These are phyloP conservation scores for Nephrotoma guestfalica DNA, from an alignment of 2,888 invertebrate species.

Conservation along the genomic window DNA sequence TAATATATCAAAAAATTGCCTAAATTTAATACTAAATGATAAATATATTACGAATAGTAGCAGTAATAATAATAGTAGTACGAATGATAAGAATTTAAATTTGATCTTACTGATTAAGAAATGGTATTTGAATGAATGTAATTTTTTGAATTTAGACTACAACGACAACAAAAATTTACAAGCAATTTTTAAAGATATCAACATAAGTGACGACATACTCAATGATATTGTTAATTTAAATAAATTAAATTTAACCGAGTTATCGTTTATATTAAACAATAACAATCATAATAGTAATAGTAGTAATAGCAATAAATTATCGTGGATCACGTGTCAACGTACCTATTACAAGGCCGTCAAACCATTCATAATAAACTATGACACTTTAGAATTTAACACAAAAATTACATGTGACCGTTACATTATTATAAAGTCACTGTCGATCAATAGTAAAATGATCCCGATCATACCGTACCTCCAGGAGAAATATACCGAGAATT, in stretches of 20 bases:
- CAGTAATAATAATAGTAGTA: slow-evolving; percentile 10
- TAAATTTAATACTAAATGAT: slow-evolving; percentile 23
- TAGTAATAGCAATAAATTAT: background rate
- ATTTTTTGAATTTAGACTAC: slow-evolving; percentile 18
- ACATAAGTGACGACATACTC: background rate
- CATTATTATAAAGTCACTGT: slow-evolving; percentile 25
- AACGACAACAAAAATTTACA: slow-evolving; percentile 14
- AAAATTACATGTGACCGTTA: slow-evolving; percentile 23
- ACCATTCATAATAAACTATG: slow-evolving; percentile 24
- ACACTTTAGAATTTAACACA: slow-evolving; percentile 21
- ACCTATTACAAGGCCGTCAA: slow-evolving; percentile 29
- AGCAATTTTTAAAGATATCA: background rate
- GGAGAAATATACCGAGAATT: slow-evolving; percentile 23
- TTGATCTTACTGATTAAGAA: slow-evolving; percentile 26
- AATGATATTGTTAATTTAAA: slow-evolving; percentile 2
- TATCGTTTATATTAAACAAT: slow-evolving; percentile 1
- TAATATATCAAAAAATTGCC: slow-evolving; percentile 25
- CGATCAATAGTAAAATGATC: slow-evolving; percentile 26
- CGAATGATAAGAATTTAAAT: slow-evolving; percentile 19
- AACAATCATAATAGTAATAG: background rate
- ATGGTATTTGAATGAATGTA: slow-evolving; percentile 29
- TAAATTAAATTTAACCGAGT: background rate
- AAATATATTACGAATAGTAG: slow-evolving; percentile 8
- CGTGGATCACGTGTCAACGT: slow-evolving; percentile 16
- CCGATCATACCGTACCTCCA: slow-evolving; percentile 14